Base-by-base conservation (phyloP, 2,888 invertebrate genomes). In the Pristionchus maxplancki region DNA sequence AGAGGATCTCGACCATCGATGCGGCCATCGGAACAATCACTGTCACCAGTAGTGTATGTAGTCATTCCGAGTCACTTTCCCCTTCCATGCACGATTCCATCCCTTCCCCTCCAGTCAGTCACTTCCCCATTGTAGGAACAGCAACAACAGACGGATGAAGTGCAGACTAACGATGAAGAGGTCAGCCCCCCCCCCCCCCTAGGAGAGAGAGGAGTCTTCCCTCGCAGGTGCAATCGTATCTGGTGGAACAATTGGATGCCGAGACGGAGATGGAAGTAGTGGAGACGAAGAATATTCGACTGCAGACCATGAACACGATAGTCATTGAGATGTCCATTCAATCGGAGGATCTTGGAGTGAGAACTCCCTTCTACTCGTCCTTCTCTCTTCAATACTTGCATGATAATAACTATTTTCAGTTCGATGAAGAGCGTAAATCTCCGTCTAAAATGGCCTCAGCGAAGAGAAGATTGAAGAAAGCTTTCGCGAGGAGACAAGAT, bases 221-320 rank as follows among this genome's bases (percentile, higher is more conserved):
- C 6, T 64, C 53, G 24, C 64, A 87, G 86, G 88, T 93, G 50
- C 93, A 93, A 88, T 93, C 93, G 24, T 90, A 92, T 84, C 90
- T 92, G 62, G 88, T 89, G 28, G 93, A 93, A 71, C 88, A 88
- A 15, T 48, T 81, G 28, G 93, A 93, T 53, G 91, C 86, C 28
- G 93, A 93, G 88, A 92, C 90, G 64, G 91, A 93, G 88, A 93
- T 92, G 74, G 93, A 93, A 24, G 58, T 88, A 3, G 86, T 92
- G n/a, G 92, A 93, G 89, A 93, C 92, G 58, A 93, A 92, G 89
- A 93, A 92, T 82, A 89, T 90, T 15, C 89, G 93, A 37, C 91
- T 93, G 67, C 94, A 94, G 89, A 94, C 94, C 8, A 92, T 93
- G 31, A 88, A 91, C 28, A 92, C 93, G 11, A 91, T 92, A 31